A percentile compares a stretch with the other conserved stretches of the same genome.
Conservation (phyloP, 2,797 vertebrate species). For the Psittacula derbiana region DNA sequence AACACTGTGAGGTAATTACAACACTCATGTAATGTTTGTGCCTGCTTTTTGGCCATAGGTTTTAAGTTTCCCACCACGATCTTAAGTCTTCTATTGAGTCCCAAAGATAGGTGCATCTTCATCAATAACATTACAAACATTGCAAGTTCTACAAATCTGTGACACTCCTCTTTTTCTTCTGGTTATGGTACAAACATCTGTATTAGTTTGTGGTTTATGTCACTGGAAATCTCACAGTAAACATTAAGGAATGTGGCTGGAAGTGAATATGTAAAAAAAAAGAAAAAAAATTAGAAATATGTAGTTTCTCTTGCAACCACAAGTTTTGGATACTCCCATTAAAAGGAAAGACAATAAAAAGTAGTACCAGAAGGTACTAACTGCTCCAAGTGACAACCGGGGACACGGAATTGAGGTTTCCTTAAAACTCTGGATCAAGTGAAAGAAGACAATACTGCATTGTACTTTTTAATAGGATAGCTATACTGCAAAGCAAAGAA, state of each 20-base stretch:
- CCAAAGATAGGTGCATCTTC: fast-evolving
- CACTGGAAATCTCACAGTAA: not conserved
- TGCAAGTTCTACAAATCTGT: not conserved
- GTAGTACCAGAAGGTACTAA: not conserved
- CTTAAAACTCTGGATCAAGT: not conserved
- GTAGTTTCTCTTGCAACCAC: not conserved
- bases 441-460: not conserved
- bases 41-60: not conserved
- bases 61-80: not conserved
- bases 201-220: not conserved
- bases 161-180: not conserved
- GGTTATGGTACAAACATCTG: not conserved
- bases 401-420: not conserved
- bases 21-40: not conserved
- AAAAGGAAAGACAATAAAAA: not conserved
- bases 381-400: not conserved
- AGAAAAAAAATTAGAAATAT: not conserved
- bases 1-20: not conserved
- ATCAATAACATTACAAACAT: fast-evolving
- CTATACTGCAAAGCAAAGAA: not conserved
- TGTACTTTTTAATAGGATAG: not conserved
- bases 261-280: not conserved
- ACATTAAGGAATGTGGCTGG: not conserved
- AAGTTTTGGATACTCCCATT: not conserved
- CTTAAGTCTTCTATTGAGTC: not conserved